phyloP scores from a whole-genome alignment of 2,797 vertebrate species.

The Caiman crocodilus region DNA sequence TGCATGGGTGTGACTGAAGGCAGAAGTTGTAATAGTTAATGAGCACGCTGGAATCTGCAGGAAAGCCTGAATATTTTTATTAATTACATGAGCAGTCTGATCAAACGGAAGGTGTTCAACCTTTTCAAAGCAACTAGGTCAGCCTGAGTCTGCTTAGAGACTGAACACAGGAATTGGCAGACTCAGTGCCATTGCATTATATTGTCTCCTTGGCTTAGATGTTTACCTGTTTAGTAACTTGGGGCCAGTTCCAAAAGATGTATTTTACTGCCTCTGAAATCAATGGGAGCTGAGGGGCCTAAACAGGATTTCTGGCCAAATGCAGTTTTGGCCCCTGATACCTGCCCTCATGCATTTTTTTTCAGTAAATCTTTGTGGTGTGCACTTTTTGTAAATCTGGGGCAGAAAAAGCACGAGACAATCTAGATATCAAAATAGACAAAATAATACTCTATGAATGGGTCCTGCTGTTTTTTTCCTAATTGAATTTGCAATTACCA shows the following conservation, averaged over 20 bases:
- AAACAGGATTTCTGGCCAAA: no score
- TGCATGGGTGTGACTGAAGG: constrained; percentile 17
- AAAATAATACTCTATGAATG: not conserved
- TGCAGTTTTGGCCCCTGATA: no score
- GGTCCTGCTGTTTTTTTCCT: not conserved
- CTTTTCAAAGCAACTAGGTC: not conserved
- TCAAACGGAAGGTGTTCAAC: not conserved
- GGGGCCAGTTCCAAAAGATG: no score
- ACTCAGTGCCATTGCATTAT: accelerated
- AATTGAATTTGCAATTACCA: not conserved
- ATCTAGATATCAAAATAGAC: not conserved
- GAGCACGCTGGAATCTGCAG: constrained; percentile 23
- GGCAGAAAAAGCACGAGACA: not conserved
- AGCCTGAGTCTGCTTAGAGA: accelerated
- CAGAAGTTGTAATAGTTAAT: constrained; percentile 23
- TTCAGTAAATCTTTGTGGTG: not conserved
- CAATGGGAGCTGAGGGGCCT: no score
- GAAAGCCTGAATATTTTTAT: not conserved
- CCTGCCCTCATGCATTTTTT: not conserved
- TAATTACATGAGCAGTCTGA: not conserved
- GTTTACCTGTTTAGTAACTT: not conserved
- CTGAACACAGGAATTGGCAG: not conserved
- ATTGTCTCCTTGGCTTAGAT: not conserved
- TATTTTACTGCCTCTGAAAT: no score
- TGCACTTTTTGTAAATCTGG: not conserved